Evolutionary conservation across 2,113 vertebrate species (phyloP), one percentile per base, ranked within the genome.

Genomic region (Hippopotamus amphibius): DNA sequence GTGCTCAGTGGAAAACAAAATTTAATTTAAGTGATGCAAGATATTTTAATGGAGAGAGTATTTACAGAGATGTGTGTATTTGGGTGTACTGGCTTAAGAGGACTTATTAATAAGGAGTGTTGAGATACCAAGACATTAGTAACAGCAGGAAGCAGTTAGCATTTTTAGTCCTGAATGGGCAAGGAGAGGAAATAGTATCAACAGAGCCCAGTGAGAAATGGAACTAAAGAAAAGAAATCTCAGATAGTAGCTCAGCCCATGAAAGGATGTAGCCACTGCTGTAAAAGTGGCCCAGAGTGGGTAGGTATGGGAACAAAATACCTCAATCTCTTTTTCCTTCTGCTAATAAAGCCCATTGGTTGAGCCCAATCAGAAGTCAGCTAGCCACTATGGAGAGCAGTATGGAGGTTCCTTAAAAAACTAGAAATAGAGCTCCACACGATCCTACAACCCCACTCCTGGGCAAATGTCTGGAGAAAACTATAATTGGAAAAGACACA

Each of bases 1-100:
- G 24, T 26, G 89, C 21, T 84, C 43, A 71, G 37, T 71, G 43
- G 93, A 90, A 95, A 87, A 63, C 6, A 77, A 76, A 79, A 90
- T 77, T 93, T 41, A 92, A 68, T 28, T 80, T 43, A 74, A 81
- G 24, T 68, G 30, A 61, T 94, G 37, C 53, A 89, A 79, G 7
- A 6, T 88, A 48, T 93, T 95, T 93, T 93, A 55, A 74, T 66
- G 4, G 19, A 57, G 61, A 65, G 11, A 79, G 21, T 55, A 57
- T n/a, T 11, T 57, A 43, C 33, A 83, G 50, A 77, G n/a, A 65
- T 80, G 26, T 77, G 12, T 72, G 14, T 66, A n/a, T 84, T 84
- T 79, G 61, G 15, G 33, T 65, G 4, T 17, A 65, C 2, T 41
- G 13, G 24, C 12, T 65, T 83, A 57, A 72, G 41, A 68, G 66